Percentiles rank a stretch among this genome's conserved stretches.
Evolutionary conservation across 2,113 vertebrate species (phyloP).

Genomic region (Pterophyllum scalare): DNA sequence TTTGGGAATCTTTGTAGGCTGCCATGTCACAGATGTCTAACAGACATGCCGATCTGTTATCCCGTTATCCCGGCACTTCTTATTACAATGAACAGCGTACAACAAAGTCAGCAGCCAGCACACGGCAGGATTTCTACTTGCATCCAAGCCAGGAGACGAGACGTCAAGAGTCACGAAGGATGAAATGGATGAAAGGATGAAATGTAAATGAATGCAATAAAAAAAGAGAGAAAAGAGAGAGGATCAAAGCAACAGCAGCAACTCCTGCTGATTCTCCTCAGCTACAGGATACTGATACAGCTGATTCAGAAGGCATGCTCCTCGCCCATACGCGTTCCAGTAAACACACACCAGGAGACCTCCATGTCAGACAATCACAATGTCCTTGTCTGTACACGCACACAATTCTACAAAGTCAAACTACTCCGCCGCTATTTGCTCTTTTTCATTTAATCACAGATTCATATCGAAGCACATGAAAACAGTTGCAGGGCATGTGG

Average conservation of each 20-base stretch:
- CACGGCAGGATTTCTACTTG: background rate
- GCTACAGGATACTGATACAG: slow-evolving; percentile 14
- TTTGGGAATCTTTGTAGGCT: background rate
- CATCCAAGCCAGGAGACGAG: background rate
- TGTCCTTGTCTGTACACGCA: slow-evolving; percentile 18
- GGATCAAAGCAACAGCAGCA: slow-evolving; percentile 54
- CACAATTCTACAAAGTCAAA: slow-evolving; percentile 6
- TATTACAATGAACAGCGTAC: background rate
- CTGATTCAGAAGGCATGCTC: background rate
- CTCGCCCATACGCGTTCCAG: background rate
- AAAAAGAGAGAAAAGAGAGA: background rate
- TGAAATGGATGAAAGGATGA: slow-evolving; percentile 8
- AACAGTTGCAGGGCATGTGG: slow-evolving; percentile 25
- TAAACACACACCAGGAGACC: background rate
- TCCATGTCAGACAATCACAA: slow-evolving; percentile 16
- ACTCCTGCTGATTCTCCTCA: slow-evolving; percentile 54
- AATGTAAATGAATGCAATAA: slow-evolving; percentile 18
- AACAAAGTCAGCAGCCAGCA: background rate
- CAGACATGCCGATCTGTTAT: background rate
- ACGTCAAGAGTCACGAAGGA: background rate
- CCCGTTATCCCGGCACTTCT: background rate
- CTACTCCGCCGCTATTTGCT: background rate
- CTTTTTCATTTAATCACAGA: background rate
- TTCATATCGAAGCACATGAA: slow-evolving; percentile 18
- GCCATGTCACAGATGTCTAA: background rate